phyloP scores from a whole-genome alignment of 2,888 invertebrate genomes.

The Oscheius sp. region DNA sequence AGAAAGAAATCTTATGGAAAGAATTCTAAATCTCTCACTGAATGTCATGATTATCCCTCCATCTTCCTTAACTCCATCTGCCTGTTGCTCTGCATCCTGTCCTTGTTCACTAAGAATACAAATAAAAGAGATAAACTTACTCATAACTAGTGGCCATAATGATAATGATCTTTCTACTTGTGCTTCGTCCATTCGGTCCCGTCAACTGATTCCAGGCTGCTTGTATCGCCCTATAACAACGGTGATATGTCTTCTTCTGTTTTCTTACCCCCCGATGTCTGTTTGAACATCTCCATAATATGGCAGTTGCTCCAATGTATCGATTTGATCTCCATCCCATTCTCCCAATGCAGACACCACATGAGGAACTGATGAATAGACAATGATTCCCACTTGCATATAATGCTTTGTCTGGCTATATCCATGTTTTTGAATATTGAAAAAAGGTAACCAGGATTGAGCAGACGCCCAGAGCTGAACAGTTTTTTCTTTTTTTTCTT shows the following conservation, averaged over 20 bases:
- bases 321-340: slow-evolving; percentile 3
- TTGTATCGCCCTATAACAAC: background rate
- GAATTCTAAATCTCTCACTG: background rate
- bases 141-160: background rate
- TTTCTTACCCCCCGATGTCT: slow-evolving; percentile 1
- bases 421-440: slow-evolving; percentile 10
- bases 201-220: background rate
- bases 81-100: background rate
- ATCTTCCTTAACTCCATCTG: background rate
- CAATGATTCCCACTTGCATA: slow-evolving; percentile 11
- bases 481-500: background rate
- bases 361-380: background rate
- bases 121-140: too few relatives aligned
- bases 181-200: background rate
- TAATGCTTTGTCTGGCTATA: background rate
- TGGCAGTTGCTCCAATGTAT: background rate
- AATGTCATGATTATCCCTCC: slow-evolving; percentile 13
- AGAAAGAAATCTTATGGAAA: background rate
- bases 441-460: slow-evolving; percentile 1
- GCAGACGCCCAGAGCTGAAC: slow-evolving; percentile 1
- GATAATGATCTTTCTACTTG: slow-evolving; percentile 1
- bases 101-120: too few relatives aligned
- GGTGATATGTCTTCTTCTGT: too few relatives aligned
- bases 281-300: background rate
- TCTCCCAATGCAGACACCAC: background rate